Percentiles rank a stretch among this genome's conserved stretches.
phyloP scores from a whole-genome alignment of 2,113 vertebrate species.

The Sander lucioperca region DNA sequence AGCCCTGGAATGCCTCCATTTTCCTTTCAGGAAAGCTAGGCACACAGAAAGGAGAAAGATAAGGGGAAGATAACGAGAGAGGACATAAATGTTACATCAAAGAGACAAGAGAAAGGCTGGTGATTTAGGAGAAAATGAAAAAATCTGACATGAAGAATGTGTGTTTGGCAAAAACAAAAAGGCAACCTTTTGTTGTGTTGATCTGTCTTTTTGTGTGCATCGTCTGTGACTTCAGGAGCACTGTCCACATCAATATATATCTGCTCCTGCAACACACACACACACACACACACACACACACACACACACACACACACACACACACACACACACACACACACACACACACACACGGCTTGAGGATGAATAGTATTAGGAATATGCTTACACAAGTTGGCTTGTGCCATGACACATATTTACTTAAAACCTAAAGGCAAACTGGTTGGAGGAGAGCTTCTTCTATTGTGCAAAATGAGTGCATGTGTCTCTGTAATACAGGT shows the following conservation, averaged over 20 bases:
- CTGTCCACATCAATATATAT: slow-evolving; percentile 35
- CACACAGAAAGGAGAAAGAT: slow-evolving; percentile 38
- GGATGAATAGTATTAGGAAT: background rate
- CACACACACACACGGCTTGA: background rate
- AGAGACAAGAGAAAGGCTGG: background rate
- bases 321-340: slow-evolving; percentile 25
- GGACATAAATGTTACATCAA: slow-evolving; percentile 13
- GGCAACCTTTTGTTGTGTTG: slow-evolving; percentile 47
- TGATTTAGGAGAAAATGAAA: background rate
- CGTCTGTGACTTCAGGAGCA: background rate
- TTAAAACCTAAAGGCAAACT: background rate
- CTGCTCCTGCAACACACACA: slow-evolving; percentile 38
- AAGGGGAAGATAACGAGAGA: slow-evolving; percentile 17
- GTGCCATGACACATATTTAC: slow-evolving; percentile 11
- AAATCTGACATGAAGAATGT: background rate
- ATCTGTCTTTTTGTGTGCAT: background rate
- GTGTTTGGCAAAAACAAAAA: background rate
- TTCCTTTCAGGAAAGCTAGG: slow-evolving; percentile 82
- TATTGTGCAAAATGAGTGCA: background rate
- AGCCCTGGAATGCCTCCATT: slow-evolving; percentile 70
- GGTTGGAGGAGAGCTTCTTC: background rate
- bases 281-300: slow-evolving; percentile 23
- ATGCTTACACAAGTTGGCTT: slow-evolving; percentile 4
- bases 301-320: slow-evolving; percentile 25
- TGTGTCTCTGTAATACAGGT: background rate